Conservation (phyloP, 30 jellyfish, hydroid and myxozoan genomes). For the Euphysa ruthae region DNA sequence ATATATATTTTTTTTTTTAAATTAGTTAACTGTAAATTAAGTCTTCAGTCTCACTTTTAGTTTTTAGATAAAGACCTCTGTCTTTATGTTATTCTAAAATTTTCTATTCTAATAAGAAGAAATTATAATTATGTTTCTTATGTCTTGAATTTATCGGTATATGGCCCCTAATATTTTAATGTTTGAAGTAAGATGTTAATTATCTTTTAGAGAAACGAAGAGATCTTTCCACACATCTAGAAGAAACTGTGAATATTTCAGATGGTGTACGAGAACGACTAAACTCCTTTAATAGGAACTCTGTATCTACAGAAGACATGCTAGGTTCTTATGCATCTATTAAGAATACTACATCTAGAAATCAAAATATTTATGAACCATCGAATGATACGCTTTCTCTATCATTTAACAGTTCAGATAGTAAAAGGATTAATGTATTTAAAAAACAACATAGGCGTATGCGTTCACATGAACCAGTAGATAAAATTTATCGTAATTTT, state of each 20-base stretch:
- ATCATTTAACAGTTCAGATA: background rate
- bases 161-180: too few relatives aligned
- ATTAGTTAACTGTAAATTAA: too few relatives aligned
- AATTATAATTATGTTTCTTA: too few relatives aligned
- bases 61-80: too few relatives aligned
- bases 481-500: background rate
- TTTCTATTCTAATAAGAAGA: too few relatives aligned
- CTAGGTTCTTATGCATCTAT: background rate
- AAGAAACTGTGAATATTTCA: slow-evolving; percentile 1
- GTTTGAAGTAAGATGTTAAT: too few relatives aligned
- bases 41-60: too few relatives aligned
- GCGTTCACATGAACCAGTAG: slow-evolving; percentile 82
- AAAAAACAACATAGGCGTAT: slow-evolving; percentile 62
- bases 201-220: too few relatives aligned
- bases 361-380: background rate
- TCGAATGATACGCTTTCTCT: background rate
- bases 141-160: too few relatives aligned
- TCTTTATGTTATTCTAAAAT: too few relatives aligned
- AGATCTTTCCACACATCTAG: background rate
- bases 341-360: background rate
- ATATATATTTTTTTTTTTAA: too few relatives aligned
- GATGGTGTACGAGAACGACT: background rate
- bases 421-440: background rate
- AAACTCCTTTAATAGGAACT: slow-evolving; percentile 13
- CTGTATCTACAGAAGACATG: slow-evolving; percentile 29